Evolutionary conservation across 2,888 invertebrate genomes (phyloP), one percentile per base, ranked within the genome.

Genomic region (Vanessa cardui): DNA sequence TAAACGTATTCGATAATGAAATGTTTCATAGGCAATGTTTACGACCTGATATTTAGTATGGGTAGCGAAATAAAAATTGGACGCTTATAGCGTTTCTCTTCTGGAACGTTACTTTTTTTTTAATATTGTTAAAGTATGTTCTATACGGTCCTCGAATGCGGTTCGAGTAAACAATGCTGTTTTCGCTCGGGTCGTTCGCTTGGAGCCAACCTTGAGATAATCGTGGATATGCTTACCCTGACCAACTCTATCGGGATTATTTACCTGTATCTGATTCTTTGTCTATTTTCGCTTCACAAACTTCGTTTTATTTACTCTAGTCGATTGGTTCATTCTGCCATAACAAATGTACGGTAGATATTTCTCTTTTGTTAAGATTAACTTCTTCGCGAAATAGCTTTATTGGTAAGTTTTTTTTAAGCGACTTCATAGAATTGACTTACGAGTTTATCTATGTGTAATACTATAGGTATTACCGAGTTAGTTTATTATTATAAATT

Each of bases 211-310:
- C 80, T 80, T 80, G 78, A 81, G 82, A 80, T 84, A 87, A 85
- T 81, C 80, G 82, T 78, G 80, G 78, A 80, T 85, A 83, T 80
- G 84, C 84, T 88, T 84, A 82, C 85, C 80, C 79, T 78, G 78
- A 77, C 81, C 81, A 77, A 86, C 81, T 82, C 85, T 83, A 84
- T 85, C 85, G 84, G 85, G 82, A 85, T 87, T 87, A 86, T 86
- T 87, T 90, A 89, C 91, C 90, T 90, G 89, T 88, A 86, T 88
- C 83, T 80, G 86, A 87, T 86, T 88, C 88, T 89, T 90, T 90
- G 89, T 91, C 88, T 90, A 86, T 89, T 90, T 85, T 87, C 88
- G 89, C 88, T 89, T 79, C 86, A 89, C 86, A 84, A 88, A 88
- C 81, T 86, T 79, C 78, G 82, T 81, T 88, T 87, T 90, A 90